Conservation (phyloP, 1,140 invertebrate species). For the Sycophila sp. region DNA sequence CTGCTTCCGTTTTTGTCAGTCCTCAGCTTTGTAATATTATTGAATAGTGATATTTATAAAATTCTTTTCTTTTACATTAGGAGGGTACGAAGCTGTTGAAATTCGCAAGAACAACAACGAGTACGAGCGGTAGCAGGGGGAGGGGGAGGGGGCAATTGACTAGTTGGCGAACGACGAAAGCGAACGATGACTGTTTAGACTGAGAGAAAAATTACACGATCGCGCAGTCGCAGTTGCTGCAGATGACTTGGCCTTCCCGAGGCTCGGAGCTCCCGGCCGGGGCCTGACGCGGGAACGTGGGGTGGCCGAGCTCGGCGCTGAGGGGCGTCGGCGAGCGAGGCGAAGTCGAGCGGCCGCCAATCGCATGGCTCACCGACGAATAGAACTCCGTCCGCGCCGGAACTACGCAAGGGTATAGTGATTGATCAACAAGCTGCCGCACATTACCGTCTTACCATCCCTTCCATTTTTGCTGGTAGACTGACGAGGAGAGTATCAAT, state of each 20-base stretch:
- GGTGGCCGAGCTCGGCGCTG: constrained; percentile 29
- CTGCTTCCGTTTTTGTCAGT: too few relatives aligned
- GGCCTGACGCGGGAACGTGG: not conserved
- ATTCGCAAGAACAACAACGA: not conserved
- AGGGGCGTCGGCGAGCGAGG: constrained; percentile 59
- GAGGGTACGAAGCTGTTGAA: too few relatives aligned
- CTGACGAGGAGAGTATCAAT: too few relatives aligned
- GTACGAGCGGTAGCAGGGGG: not conserved
- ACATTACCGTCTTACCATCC: too few relatives aligned
- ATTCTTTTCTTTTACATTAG: too few relatives aligned
- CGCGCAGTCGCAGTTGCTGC: constrained; percentile 77
- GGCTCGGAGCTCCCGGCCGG: not conserved
- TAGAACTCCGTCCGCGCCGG: constrained; percentile 70
- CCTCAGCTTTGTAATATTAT: too few relatives aligned
- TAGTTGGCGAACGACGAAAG: not conserved
- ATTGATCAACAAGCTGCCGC: too few relatives aligned
- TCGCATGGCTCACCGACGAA: constrained; percentile 71
- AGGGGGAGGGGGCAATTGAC: not conserved
- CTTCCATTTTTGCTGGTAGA: too few relatives aligned
- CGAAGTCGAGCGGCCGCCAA: constrained; percentile 68
- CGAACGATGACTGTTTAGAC: not conserved
- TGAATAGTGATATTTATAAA: too few relatives aligned
- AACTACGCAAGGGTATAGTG: too few relatives aligned
- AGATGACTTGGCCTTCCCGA: constrained; percentile 68
- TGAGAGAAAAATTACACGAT: constrained; percentile 76